Base-by-base conservation (phyloP, 1,140 invertebrate species). In the Odontomachus brunneus region DNA sequence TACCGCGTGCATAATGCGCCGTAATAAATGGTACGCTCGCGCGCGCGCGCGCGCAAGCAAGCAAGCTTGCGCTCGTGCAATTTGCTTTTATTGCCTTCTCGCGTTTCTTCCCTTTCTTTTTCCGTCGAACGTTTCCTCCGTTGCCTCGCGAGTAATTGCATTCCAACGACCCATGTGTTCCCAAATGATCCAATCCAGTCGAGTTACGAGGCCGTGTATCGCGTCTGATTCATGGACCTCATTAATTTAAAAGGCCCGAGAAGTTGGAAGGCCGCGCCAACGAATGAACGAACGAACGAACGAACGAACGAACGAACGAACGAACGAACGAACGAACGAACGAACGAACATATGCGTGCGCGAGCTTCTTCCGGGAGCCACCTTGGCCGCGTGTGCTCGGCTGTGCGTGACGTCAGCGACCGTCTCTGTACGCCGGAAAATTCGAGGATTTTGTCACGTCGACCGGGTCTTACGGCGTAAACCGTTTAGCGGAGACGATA, bases 401-500 rank as follows among this genome's bases (percentile, higher is more conserved):
- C n/a, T n/a, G n/a, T n/a, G n/a, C n/a, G n/a, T n/a, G n/a, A n/a
- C n/a, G n/a, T n/a, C n/a, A n/a, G n/a, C n/a, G n/a, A n/a, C n/a
- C n/a, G n/a, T n/a, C n/a, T n/a, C n/a, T n/a, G n/a, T n/a, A 17
- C 7, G 11, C 44, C 33, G 22, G 24, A 57, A 69, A 57, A 76
- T 63, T 29, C n/a, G 44, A 57, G 11, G 65, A 48, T 55, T 80
- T 80, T 71, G 71, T 55, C 29, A 5, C 29, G 29, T 11, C 33
- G 19, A 24, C 29, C 24, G 14, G 33, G 7, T 48, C 75, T 80
- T 80, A 71, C 65, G 9, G 3, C 33, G 14, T 80, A 80, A 80
- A 65, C 75, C 69, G 33, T 80, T 75, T 71, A 48, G 65, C 57
- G 69, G 69, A 55, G 60, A 80, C 67, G 75, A 80, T 80, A 80